These are phyloP conservation scores for Acrossocheilus fasciatus DNA, from an alignment of 2,797 vertebrate genomes.

Conservation along the genomic window DNA sequence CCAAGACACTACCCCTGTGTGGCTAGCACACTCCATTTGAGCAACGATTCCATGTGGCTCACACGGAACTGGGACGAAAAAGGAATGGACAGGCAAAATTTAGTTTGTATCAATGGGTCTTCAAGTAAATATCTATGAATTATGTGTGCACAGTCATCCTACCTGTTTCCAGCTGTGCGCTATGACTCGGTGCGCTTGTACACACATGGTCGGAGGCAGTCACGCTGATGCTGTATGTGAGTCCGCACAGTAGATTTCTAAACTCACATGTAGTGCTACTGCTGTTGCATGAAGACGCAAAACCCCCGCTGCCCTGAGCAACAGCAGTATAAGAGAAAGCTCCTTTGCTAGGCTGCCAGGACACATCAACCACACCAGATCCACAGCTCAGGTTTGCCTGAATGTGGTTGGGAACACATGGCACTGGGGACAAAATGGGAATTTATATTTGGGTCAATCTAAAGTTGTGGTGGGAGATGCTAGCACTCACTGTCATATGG, in stretches of 20 bases:
- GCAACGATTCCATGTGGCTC: conserved; percentile 68
- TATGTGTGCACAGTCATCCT: conserved; percentile 10
- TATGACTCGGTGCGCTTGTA: conserved; percentile 66
- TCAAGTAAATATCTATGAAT: neutral
- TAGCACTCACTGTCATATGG: neutral
- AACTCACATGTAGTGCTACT: conserved; percentile 68
- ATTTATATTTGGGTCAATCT: neutral
- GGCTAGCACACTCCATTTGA: conserved; percentile 68
- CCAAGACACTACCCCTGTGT: conserved; percentile 77
- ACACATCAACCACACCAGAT: conserved; percentile 67
- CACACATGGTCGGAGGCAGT: conserved; percentile 69
- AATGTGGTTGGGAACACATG: conserved; percentile 72
- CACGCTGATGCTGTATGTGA: conserved; percentile 74
- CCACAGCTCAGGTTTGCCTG: conserved; percentile 69
- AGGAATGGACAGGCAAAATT: neutral
- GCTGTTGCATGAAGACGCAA: conserved; percentile 66
- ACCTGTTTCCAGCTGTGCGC: conserved; percentile 72
- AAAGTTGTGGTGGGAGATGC: neutral
- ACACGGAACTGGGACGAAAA: conserved; percentile 71
- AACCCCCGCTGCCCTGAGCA: conserved; percentile 70
- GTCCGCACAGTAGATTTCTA: conserved; percentile 71
- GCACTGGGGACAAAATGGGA: conserved; percentile 63
- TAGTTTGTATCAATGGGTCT: neutral
- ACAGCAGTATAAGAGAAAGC: conserved; percentile 70
- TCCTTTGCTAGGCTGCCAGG: conserved; percentile 76